Conservation (phyloP, 2,113 vertebrate species). For the Hiodon tergisus region DNA sequence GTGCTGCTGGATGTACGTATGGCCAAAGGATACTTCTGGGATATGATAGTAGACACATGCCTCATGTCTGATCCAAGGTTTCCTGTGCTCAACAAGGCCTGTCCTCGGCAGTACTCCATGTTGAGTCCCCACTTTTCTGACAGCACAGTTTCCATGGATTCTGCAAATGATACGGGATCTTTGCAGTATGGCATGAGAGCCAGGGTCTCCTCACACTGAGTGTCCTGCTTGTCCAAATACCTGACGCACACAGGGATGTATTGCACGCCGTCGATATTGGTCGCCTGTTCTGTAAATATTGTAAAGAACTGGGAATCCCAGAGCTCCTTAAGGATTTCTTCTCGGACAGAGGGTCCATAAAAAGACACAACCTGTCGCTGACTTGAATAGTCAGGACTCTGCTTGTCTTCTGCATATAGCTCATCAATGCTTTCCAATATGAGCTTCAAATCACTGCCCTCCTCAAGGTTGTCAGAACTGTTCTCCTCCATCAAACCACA, state of each 20-base stretch:
- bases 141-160: slow-evolving; percentile 50
- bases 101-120: slow-evolving; percentile 66
- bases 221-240: slow-evolving; percentile 60
- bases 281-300: slow-evolving; percentile 52
- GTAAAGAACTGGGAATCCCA: slow-evolving; percentile 66
- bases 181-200: slow-evolving; percentile 55
- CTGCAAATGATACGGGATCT: slow-evolving; percentile 46
- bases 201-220: slow-evolving; percentile 63
- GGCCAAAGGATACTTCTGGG: slow-evolving; percentile 57
- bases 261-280: slow-evolving; percentile 50
- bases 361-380: slow-evolving; percentile 47
- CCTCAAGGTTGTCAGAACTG: background rate
- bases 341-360: slow-evolving; percentile 54
- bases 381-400: background rate
- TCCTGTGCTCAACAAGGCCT: slow-evolving; percentile 54
- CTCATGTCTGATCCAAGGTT: slow-evolving; percentile 55
- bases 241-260: slow-evolving; percentile 64
- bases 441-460: background rate
- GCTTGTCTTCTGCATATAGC: slow-evolving; percentile 21
- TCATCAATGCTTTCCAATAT: slow-evolving; percentile 23
- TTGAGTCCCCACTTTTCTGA: slow-evolving; percentile 69
- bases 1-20: slow-evolving; percentile 53
- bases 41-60: slow-evolving; percentile 48
- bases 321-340: slow-evolving; percentile 61
- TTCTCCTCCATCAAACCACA: slow-evolving; percentile 23